Percentiles rank a stretch among this genome's conserved stretches.
phyloP scores from a whole-genome alignment of 2,797 vertebrate species.

The Poeciliopsis gracilis region DNA sequence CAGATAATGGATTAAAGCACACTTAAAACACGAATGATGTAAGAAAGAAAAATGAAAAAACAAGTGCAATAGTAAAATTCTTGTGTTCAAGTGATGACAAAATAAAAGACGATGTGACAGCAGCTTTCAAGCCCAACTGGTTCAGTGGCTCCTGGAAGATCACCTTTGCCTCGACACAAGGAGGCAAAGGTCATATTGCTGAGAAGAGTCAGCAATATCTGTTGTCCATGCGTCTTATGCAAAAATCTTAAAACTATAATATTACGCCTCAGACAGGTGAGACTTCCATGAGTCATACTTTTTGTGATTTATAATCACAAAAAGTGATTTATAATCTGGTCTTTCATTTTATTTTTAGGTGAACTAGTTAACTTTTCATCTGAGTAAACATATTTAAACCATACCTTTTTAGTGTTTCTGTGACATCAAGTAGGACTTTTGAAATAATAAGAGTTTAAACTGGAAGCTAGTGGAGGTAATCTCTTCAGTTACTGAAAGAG shows the following conservation, averaged over 20 bases:
- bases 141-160: neutral
- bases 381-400: neutral
- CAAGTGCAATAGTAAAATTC: neutral
- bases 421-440: neutral
- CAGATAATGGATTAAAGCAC: conserved; percentile 11
- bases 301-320: neutral
- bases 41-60: neutral
- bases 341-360: neutral
- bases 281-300: neutral
- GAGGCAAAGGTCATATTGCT: neutral
- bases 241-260: neutral
- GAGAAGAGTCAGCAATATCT: neutral
- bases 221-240: neutral
- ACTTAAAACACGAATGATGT: conserved; percentile 9
- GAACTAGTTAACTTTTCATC: neutral
- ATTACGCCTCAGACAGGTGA: neutral
- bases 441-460: neutral
- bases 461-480: neutral
- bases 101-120: neutral
- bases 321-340: neutral
- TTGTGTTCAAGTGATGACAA: neutral
- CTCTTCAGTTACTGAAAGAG: neutral
- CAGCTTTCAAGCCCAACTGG: neutral
- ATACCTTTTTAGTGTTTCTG: neutral
- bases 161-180: neutral